Percentiles rank a stretch among this genome's conserved stretches.
phyloP scores from a whole-genome alignment of 2,888 invertebrate genomes.

The Drosophila demipolita region DNA sequence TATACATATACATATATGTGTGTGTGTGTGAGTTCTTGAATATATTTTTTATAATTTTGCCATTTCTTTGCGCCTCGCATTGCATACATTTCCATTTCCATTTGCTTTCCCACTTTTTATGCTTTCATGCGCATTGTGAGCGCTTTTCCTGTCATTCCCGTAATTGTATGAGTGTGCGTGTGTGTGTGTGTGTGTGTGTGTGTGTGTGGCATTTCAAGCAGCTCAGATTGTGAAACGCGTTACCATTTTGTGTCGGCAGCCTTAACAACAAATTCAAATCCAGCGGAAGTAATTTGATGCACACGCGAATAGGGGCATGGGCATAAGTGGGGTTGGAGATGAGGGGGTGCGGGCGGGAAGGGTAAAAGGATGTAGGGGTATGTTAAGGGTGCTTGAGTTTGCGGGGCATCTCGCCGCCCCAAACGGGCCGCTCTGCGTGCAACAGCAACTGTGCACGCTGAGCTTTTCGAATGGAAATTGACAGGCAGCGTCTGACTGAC shows the following conservation, averaged over 20 bases:
- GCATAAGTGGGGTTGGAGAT: not conserved
- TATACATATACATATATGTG: not conserved
- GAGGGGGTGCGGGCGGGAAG: not conserved
- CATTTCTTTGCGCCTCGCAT: constrained; percentile 64
- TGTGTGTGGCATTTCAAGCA: constrained; percentile 60
- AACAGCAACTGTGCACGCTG: constrained; percentile 14
- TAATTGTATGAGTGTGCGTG: constrained; percentile 62
- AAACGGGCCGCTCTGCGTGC: not conserved
- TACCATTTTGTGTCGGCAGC: constrained; percentile 70
- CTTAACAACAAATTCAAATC: constrained; percentile 77
- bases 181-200: constrained; percentile 19
- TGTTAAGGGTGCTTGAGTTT: not conserved
- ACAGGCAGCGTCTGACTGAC: constrained; percentile 47
- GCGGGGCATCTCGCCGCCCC: not conserved
- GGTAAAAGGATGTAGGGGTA: not conserved
- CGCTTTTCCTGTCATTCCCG: constrained; percentile 76
- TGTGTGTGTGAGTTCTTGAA: constrained; percentile 21
- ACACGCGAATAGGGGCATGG: constrained; percentile 50
- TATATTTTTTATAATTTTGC: constrained; percentile 73
- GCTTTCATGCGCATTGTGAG: constrained; percentile 76
- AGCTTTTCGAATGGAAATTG: constrained; percentile 52
- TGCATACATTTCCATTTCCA: constrained; percentile 61
- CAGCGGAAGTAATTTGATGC: constrained; percentile 80
- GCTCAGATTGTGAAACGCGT: constrained; percentile 60
- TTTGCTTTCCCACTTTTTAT: constrained; percentile 60